Evolutionary conservation across 2,797 vertebrate species (phyloP).

Genomic region (Melanotaenia pygmaea): DNA sequence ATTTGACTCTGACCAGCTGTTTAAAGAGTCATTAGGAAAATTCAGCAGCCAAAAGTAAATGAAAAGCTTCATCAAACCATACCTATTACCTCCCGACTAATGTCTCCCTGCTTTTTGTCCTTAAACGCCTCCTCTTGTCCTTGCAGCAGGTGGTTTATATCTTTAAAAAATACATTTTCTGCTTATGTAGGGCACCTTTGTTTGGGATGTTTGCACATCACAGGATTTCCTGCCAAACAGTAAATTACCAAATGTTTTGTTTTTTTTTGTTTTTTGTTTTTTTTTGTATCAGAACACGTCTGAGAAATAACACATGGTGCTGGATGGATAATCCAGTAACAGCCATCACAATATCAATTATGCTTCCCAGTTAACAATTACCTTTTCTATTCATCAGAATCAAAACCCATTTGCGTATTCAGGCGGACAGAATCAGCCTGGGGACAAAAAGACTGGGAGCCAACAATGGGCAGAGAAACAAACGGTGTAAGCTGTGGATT

Average conservation of each 20-base stretch:
- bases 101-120: background rate
- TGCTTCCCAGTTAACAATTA: conserved; percentile 45
- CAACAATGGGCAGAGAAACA: conserved; percentile 37
- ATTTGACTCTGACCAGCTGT: no score
- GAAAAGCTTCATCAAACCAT: background rate
- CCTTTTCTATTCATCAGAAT: conserved; percentile 40
- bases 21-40: no score
- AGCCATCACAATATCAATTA: conserved; percentile 26
- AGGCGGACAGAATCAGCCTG: conserved; percentile 9
- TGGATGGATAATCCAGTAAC: conserved; percentile 23
- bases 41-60: no score
- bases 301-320: conserved; percentile 18
- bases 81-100: background rate
- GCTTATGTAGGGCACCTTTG: conserved; percentile 10
- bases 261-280: no score
- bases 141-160: conserved; percentile 33
- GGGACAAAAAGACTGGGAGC: conserved; percentile 19
- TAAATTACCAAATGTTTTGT: conserved; percentile 41
- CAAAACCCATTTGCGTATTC: conserved; percentile 34
- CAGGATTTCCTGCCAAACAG: conserved; percentile 12
- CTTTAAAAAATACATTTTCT: background rate
- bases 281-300: conserved; percentile 8
- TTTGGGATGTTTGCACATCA: conserved; percentile 21
- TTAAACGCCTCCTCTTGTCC: background rate
- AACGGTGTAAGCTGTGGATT: conserved; percentile 45